Base-by-base conservation (phyloP, 1,140 invertebrate genomes). In the Trichogramma pretiosum region DNA sequence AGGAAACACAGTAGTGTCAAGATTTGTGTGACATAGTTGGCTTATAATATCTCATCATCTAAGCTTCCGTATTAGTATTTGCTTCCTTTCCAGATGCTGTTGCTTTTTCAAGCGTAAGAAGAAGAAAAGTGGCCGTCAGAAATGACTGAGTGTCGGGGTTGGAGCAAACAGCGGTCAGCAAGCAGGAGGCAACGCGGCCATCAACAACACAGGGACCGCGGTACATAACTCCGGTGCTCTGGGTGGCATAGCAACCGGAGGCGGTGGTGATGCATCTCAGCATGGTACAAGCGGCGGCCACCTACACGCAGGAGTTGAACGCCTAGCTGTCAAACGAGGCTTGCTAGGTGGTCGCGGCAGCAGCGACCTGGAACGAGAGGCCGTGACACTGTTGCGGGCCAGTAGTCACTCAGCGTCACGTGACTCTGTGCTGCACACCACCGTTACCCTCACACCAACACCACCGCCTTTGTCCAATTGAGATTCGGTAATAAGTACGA, bases 31-130 rank as follows among this genome's bases (percentile, higher is more conserved):
- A n/a, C n/a, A n/a, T n/a, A n/a, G n/a, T n/a, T n/a, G n/a, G n/a
- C n/a, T n/a, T n/a, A n/a, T n/a, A n/a, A n/a, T n/a, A n/a, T n/a
- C n/a, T n/a, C n/a, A n/a, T n/a, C n/a, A n/a, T n/a, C 65, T 69
- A 70, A 70, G 65, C n/a, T n/a, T n/a, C 65, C 63, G 63, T 65
- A 70, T 68, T 72, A 72, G 68, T 69, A 64, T 70, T 66, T 67
- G 64, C 59, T 73, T 72, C 56, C 76, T 76, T 81, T 83, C 67
- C 81, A 93, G 90, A 79, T 92, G 89, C 77, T 94, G 91, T 77
- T 93, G 89, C 74, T 93, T 93, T 82, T 93, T 93, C 81, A 90
- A 91, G 73, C 81, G 89, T 70, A 91, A 92, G 84, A 93, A 93
- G 87, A 93, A 93, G 83, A 93, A 93, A 67, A 82, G 80, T 61